Evolutionary conservation across 2,888 invertebrate species (phyloP), one percentile per base, ranked within the genome.

Genomic region (Amorpha juglandis): DNA sequence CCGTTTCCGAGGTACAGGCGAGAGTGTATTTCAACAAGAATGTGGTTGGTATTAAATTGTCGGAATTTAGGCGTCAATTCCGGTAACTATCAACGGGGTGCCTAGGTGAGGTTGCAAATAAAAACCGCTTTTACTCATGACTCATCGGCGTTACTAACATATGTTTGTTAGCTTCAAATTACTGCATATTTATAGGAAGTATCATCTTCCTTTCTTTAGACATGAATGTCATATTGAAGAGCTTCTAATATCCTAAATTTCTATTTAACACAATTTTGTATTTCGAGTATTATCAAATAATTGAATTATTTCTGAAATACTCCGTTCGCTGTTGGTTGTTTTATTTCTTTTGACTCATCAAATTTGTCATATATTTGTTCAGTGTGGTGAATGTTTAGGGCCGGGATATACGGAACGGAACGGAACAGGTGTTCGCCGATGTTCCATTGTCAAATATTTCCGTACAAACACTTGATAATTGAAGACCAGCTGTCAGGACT

Each of bases 71-170:
- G 19, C 19, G 19, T 50, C 50, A 19, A 50, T 19, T 50, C 19
- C 50, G 50, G 19, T 50, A 50, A 50, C 19, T 38, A 27, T 27
- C 48, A 42, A 4, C 19, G 19, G 50, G 19, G 50, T 50, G 50
- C 19, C 50, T 19, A 50, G 50, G 50, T 50, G 50, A 50, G 50
- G 16, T 35, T 55, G 55, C 55, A 55, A 38, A 16, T 35, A 55
- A 55, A 55, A 8, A 35, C 12, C 8, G 19, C 58, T 58, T 58
- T 58, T 58, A 58, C 58, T 19, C 19, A 38, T 58, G 58, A 58
- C 19, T 58, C 58, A 58, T 21, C 6, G 19, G 7, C 42, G 19
- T 12, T 21, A 38, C 35, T 38, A 55, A 55, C 16, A 55, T 38
- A 38, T 58, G 50, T 42, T 58, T 12, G 19, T 58, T 58, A 42